phyloP scores from a whole-genome alignment of 1,140 invertebrate species.

The Andricus grossulariae region DNA sequence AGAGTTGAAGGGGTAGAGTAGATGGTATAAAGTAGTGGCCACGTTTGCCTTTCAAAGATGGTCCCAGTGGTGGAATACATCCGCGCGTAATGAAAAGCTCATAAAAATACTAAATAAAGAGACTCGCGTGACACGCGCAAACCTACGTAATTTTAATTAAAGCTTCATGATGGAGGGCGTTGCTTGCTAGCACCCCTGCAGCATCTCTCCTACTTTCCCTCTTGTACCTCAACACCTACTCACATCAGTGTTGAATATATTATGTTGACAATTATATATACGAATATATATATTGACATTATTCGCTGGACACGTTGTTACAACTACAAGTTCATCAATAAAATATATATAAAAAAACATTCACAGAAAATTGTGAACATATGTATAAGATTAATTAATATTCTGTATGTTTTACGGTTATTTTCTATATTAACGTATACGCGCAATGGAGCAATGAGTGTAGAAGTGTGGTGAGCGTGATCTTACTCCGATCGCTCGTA shows the following conservation, averaged over 20 bases:
- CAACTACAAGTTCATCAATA: too few relatives aligned
- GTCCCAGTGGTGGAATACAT: slow-evolving; percentile 45
- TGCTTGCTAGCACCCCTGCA: slow-evolving; percentile 58
- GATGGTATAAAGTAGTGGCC: slow-evolving; percentile 48
- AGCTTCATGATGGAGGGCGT: slow-evolving; percentile 67
- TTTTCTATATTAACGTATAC: too few relatives aligned
- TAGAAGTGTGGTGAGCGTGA: too few relatives aligned
- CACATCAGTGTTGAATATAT: slow-evolving; percentile 56
- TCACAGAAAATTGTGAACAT: too few relatives aligned
- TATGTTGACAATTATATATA: slow-evolving; percentile 71
- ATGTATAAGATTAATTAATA: too few relatives aligned
- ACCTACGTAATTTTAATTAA: slow-evolving; percentile 75
- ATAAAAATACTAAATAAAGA: slow-evolving; percentile 71
- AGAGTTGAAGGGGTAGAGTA: slow-evolving; percentile 22
- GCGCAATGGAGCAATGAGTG: too few relatives aligned
- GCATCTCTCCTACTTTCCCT: slow-evolving; percentile 49
- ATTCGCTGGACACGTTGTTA: too few relatives aligned
- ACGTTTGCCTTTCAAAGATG: slow-evolving; percentile 47
- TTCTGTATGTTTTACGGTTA: too few relatives aligned
- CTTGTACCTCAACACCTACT: slow-evolving; percentile 42
- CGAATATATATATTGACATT: too few relatives aligned
- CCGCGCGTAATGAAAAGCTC: slow-evolving; percentile 70
- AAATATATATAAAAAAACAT: too few relatives aligned
- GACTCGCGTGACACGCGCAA: slow-evolving; percentile 62
- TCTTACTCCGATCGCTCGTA: too few relatives aligned